Conservation (phyloP, 2,888 invertebrate species). For the Caenorhabditis drosophilae region DNA sequence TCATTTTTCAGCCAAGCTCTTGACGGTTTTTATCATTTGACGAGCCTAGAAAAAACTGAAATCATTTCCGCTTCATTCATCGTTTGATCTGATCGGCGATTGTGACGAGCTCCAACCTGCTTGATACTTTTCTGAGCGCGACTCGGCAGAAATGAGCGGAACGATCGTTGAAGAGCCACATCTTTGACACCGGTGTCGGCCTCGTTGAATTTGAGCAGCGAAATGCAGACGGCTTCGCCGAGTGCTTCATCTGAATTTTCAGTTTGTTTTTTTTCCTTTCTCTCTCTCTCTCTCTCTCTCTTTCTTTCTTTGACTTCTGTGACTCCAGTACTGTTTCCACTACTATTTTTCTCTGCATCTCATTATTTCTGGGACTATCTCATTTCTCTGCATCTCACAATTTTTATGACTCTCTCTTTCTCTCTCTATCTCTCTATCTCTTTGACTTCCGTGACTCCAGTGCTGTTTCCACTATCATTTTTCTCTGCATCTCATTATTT, state of each 20-base stretch:
- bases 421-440: too few relatives aligned
- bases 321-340: too few relatives aligned
- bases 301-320: too few relatives aligned
- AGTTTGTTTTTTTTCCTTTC: too few relatives aligned
- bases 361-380: too few relatives aligned
- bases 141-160: slow-evolving; percentile 27
- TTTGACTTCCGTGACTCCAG: too few relatives aligned
- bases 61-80: background rate
- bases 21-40: slow-evolving; percentile 29
- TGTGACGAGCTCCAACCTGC: slow-evolving; percentile 18
- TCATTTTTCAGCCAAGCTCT: slow-evolving; percentile 5
- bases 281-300: too few relatives aligned
- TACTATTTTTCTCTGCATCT: too few relatives aligned
- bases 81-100: background rate
- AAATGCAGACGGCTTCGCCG: slow-evolving; percentile 34
- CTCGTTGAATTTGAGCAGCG: slow-evolving; percentile 31
- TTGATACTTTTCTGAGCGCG: slow-evolving; percentile 28
- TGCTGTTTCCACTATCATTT: background rate
- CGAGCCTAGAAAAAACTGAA: too few relatives aligned
- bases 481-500: too few relatives aligned
- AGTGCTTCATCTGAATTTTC: slow-evolving; percentile 42
- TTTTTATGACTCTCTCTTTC: too few relatives aligned
- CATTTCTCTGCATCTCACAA: too few relatives aligned
- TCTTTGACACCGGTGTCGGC: slow-evolving; percentile 28
- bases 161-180: slow-evolving; percentile 14